Base-by-base conservation (phyloP, 2,888 invertebrate genomes). In the Alloplasta piceator region DNA sequence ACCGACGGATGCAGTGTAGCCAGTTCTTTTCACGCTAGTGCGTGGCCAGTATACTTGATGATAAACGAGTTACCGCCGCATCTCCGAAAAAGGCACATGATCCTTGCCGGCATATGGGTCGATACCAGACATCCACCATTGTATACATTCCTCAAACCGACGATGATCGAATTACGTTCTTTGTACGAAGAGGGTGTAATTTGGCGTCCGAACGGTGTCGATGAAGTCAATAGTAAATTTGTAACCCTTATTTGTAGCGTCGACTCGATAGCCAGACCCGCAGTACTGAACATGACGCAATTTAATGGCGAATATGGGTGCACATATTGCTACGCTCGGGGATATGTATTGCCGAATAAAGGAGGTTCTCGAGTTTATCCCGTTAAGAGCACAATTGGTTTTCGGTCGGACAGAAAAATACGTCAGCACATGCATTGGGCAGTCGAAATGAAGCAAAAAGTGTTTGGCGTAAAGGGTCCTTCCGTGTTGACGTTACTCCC, bases 41-140 rank as follows among this genome's bases (percentile, higher is more conserved):
- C 55, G 5, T 84, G 80, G 80, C 79, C 84, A 2, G 43, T 85
- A 2, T 82, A 78, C 48, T 38, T 80, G 2, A 64, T 74, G 74
- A 58, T 85, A 7, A 82, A 84, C 41, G 84, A 85, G 63, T 48
- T 84, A 0, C 75, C 83, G n/a, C 80, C 80, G 1, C 58, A 67
- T 60, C 6, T 64, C 5, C 63, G 82, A 10, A 48, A 74, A 50
- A 70, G 61, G 56, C 50, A 83, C 46, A 71, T 79, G 61, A 38
- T 83, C 10, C 43, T 81, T 14, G 72, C 75, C 2, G 81, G 61
- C 7, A 52, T 83, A 64, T 80, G 63, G 63, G 75, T 83, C 36
- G 80, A 71, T 38, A 55, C 71, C 1, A 43, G 63, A 55, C 78
- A 82, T 73, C 82, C 80, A 5, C n/a, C 26, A 10, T 36, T 71